These are phyloP conservation scores for Micromesistius poutassou DNA, from an alignment of 2,797 vertebrate species.

Conservation along the genomic window DNA sequence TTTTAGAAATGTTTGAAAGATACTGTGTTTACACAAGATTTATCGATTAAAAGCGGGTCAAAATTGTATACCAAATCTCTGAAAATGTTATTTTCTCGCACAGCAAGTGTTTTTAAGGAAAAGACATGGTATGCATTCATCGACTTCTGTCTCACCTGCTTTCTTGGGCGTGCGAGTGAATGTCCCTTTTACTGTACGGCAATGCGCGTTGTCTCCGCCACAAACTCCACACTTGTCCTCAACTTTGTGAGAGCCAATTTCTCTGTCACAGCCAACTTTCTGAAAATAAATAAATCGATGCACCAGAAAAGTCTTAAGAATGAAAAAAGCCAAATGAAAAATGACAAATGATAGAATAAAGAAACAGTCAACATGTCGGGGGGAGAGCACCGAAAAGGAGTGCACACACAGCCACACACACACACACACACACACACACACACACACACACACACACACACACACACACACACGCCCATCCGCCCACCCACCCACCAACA, in stretches of 20 bases:
- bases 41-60: not conserved
- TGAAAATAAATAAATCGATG: slow-evolving; percentile 49
- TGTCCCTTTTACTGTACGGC: slow-evolving; percentile 91
- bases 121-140: not conserved
- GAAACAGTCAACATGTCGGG: not conserved
- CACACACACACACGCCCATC: not conserved
- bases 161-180: slow-evolving; percentile 93
- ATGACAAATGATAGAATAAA: not conserved
- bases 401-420: not conserved
- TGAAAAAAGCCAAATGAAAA: not conserved
- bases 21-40: not conserved
- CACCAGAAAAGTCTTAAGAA: not conserved
- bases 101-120: not conserved
- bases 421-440: not conserved
- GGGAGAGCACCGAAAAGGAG: too few species aligned
- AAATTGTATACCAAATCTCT: too few species aligned
- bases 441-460: not conserved
- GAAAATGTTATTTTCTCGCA: not conserved
- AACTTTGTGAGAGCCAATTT: slow-evolving; percentile 89
- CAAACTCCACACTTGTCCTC: slow-evolving; percentile 98
- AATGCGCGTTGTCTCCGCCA: slow-evolving; percentile 93
- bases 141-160: slow-evolving; percentile 76
- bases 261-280: slow-evolving; percentile 96
- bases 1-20: not conserved
- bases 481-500: not conserved